Conservation (phyloP, 1,140 invertebrate species). For the Aphaenogaster ashmeadi region DNA sequence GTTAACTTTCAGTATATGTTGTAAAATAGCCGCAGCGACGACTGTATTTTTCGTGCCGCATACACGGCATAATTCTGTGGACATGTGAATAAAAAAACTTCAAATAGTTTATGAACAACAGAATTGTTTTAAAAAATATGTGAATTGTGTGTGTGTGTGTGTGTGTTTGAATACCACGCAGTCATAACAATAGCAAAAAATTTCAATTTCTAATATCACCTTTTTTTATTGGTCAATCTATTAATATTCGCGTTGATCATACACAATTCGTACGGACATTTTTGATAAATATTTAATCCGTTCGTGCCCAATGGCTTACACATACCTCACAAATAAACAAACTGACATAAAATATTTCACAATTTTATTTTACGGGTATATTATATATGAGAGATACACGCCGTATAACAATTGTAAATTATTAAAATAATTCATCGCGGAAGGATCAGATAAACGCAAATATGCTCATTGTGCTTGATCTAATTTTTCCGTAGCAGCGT, state of each 20-base stretch:
- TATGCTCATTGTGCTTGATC: background rate
- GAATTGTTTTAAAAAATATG: background rate
- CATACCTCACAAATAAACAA: background rate
- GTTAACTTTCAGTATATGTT: background rate
- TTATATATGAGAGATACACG: background rate
- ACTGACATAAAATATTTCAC: background rate
- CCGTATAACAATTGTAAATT: constrained; percentile 9
- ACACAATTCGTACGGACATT: background rate
- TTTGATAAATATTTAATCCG: background rate
- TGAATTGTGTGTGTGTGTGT: background rate
- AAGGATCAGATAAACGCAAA: background rate
- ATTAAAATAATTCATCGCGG: constrained; percentile 13
- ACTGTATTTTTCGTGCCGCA: background rate
- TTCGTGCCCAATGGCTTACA: background rate
- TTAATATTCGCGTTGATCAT: background rate
- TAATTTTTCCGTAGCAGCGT: background rate
- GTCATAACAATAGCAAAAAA: background rate
- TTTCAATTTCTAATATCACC: background rate
- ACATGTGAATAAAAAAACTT: background rate
- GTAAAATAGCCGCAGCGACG: background rate
- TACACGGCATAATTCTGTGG: background rate
- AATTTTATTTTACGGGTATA: background rate
- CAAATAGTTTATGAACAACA: background rate
- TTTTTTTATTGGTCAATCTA: too few relatives aligned
- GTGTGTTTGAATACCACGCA: background rate